These are phyloP conservation scores for Ceriagrion tenellum DNA, from an alignment of 2,888 invertebrate genomes.

Conservation along the genomic window DNA sequence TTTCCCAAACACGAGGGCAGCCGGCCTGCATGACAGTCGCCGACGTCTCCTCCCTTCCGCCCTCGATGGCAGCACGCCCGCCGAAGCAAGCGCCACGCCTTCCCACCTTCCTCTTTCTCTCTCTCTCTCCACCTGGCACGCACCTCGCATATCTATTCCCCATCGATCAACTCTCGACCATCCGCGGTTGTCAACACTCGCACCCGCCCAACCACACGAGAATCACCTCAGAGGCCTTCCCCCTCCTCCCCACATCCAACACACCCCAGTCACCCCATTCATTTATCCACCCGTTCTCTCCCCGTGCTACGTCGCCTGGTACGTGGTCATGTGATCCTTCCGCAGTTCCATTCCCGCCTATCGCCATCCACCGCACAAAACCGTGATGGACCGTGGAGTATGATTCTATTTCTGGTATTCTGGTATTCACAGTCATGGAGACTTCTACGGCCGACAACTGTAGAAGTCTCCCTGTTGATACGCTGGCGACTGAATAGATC, in stretches of 20 bases:
- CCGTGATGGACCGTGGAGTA: not conserved
- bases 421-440: not conserved
- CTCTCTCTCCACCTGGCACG: not conserved
- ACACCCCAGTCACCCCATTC: constrained; percentile 3
- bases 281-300: not conserved
- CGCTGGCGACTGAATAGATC: too few relatives aligned
- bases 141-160: constrained; percentile 5
- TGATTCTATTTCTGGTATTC: not conserved
- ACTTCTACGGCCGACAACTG: not conserved
- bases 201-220: not conserved
- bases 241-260: not conserved
- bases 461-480: not conserved
- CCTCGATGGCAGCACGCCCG: not conserved
- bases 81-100: not conserved
- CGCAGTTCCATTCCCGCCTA: not conserved
- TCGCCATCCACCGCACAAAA: not conserved
- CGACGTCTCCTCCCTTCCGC: not conserved
- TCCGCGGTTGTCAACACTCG: not conserved
- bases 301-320: not conserved
- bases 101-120: not conserved
- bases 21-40: not conserved
- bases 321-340: not conserved
- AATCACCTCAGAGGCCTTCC: not conserved
- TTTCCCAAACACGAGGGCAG: not conserved
- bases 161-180: not conserved